Percentiles rank a stretch among this genome's conserved stretches.
These are phyloP conservation scores for Lasioglossum vierecki DNA, from an alignment of 2,888 invertebrate species.

Conservation along the genomic window DNA sequence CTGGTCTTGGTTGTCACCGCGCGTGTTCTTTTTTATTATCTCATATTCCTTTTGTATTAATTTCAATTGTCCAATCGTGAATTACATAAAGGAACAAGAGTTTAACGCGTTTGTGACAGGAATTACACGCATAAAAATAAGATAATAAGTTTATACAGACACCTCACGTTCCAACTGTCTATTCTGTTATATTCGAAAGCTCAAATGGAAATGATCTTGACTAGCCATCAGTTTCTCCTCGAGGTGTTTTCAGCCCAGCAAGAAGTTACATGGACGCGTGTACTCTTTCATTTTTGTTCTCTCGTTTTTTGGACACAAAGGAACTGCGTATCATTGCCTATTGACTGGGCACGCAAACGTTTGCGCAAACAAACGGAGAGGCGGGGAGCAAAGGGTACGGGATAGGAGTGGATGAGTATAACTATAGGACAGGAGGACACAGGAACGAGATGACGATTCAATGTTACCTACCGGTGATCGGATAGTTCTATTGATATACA, in stretches of 20 bases:
- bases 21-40: not conserved
- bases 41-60: not conserved
- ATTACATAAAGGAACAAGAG: not conserved
- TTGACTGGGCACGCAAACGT: conserved; percentile 28
- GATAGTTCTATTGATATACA: conserved; percentile 77
- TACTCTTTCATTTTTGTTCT: not conserved
- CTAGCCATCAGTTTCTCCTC: not conserved
- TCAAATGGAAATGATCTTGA: not conserved
- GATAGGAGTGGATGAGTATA: conserved; percentile 17
- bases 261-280: conserved; percentile 13
- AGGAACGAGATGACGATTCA: conserved; percentile 54
- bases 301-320: conserved; percentile 40
- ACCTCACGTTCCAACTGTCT: not conserved
- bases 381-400: not conserved
- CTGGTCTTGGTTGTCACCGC: not conserved
- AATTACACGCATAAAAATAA: not conserved
- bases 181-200: not conserved
- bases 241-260: not conserved
- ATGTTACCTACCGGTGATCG: conserved; percentile 73
- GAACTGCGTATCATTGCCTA: conserved; percentile 58
- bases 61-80: not conserved
- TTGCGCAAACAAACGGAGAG: conserved; percentile 33
- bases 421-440: conserved; percentile 39
- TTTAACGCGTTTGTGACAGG: not conserved
- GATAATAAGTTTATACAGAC: not conserved